Evolutionary conservation across 2,888 invertebrate species (phyloP).

Genomic region (Perizoma flavofasciatum): DNA sequence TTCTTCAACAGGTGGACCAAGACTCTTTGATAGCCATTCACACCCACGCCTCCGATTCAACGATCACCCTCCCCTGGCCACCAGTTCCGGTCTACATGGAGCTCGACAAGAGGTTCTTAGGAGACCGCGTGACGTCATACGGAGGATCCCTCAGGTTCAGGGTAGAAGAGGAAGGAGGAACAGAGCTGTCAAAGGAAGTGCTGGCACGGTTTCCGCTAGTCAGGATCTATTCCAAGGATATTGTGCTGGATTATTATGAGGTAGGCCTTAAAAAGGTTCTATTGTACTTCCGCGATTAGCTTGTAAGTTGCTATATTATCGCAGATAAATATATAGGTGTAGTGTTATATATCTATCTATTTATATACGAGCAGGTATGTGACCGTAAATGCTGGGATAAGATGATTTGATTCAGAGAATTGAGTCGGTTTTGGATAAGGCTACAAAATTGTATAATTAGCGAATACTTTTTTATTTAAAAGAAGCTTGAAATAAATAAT

Average conservation of each 20-base stretch:
- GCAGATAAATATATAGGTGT: too few species aligned
- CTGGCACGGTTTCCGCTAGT: slow-evolving; percentile 89
- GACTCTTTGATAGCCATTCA: slow-evolving; percentile 69
- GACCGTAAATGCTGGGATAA: too few species aligned
- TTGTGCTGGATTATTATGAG: slow-evolving; percentile 90
- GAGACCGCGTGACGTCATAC: slow-evolving; percentile 95
- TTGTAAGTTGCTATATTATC: too few species aligned
- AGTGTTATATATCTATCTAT: too few species aligned
- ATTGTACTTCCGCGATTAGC: too few species aligned
- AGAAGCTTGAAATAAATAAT: too few species aligned
- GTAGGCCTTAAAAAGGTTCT: slow-evolving; percentile 41
- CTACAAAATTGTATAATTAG: too few species aligned
- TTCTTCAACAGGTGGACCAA: slow-evolving; percentile 61
- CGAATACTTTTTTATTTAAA: too few species aligned
- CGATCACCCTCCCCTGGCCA: slow-evolving; percentile 76
- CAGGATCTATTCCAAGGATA: slow-evolving; percentile 89
- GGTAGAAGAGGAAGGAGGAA: slow-evolving; percentile 86
- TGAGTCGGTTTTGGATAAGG: too few species aligned
- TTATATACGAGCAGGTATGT: too few species aligned
- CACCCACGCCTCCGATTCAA: slow-evolving; percentile 66
- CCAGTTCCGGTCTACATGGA: slow-evolving; percentile 90
- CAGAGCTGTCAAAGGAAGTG: slow-evolving; percentile 81
- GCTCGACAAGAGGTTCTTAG: slow-evolving; percentile 91
- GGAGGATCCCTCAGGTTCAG: slow-evolving; percentile 94
- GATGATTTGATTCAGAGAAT: too few species aligned